Evolutionary conservation across 2,797 vertebrate genomes (phyloP).

Genomic region (Odontamblyopus rebecca): DNA sequence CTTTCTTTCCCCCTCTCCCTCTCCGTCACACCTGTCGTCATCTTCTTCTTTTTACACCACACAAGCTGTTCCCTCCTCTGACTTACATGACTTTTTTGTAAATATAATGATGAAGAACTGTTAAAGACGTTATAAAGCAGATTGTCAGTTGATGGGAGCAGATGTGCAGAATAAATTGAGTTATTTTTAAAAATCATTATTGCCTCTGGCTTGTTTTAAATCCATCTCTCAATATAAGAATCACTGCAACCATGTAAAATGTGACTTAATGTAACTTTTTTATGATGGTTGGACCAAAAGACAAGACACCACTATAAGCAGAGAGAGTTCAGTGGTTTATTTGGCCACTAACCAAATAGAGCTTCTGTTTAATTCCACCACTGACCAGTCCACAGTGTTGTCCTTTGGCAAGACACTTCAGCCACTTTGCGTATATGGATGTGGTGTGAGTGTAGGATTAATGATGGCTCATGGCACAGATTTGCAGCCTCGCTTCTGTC

Average conservation of each 20-base stretch:
- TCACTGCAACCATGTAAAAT: not conserved
- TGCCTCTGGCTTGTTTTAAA: conserved; percentile 5
- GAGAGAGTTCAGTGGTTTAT: not conserved
- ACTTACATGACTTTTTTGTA: not conserved
- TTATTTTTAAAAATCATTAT: not conserved
- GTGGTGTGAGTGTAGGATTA: too few species aligned
- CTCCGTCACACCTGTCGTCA: conserved; percentile 9
- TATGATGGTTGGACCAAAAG: not conserved
- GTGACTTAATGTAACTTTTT: not conserved
- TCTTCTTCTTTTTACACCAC: conserved; percentile 16
- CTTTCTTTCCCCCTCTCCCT: not conserved
- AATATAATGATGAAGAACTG: conserved; percentile 6
- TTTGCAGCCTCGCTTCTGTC: too few species aligned
- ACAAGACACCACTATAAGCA: not conserved
- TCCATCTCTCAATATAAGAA: not conserved
- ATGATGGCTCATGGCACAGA: too few species aligned
- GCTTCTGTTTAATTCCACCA: too few species aligned
- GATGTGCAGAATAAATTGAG: conserved; percentile 4
- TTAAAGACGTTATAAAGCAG: conserved; percentile 10
- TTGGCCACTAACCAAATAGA: too few species aligned
- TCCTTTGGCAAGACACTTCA: too few species aligned
- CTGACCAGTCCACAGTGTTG: too few species aligned
- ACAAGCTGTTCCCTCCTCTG: conserved; percentile 29
- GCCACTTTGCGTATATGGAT: too few species aligned
- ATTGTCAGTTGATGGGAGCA: conserved; percentile 1